Percentiles rank a stretch among this genome's conserved stretches.
These are phyloP conservation scores for Amphimallon solstitiale DNA, from an alignment of 2,888 invertebrate genomes.

Conservation along the genomic window DNA sequence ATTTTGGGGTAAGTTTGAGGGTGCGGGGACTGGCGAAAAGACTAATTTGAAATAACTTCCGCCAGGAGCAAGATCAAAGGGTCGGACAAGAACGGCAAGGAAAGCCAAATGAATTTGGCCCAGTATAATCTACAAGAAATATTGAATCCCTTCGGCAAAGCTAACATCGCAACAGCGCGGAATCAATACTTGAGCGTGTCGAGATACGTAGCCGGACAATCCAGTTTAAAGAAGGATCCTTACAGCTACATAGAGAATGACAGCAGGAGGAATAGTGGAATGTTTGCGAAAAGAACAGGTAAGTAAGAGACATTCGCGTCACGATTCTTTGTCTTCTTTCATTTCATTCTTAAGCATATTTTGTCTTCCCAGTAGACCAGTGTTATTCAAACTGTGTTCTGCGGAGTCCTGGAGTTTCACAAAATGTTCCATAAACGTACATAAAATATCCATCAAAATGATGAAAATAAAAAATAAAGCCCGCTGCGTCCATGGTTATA, in stretches of 20 bases:
- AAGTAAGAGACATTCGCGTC: neutral
- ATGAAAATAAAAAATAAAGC: too few species aligned
- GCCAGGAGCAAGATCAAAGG: constrained; percentile 57
- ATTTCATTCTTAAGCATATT: too few species aligned
- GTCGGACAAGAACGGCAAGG: constrained; percentile 56
- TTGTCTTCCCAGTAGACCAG: too few species aligned
- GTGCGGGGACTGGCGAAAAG: too few species aligned
- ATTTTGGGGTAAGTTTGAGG: constrained; percentile 76
- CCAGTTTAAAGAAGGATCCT: constrained; percentile 53
- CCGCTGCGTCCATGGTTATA: too few species aligned
- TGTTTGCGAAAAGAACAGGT: constrained; percentile 45
- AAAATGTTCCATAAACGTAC: too few species aligned
- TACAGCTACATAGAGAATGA: constrained; percentile 50
- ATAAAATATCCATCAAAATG: too few species aligned
- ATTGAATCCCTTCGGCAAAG: constrained; percentile 59
- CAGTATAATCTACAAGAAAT: constrained; percentile 64
- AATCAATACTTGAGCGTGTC: constrained; percentile 82
- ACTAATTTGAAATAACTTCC: constrained; percentile 33
- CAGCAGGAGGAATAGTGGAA: constrained; percentile 50
- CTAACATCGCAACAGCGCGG: constrained; percentile 67
- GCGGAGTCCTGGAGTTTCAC: too few species aligned
- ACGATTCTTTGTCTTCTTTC: too few species aligned
- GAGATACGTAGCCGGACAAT: constrained; percentile 78
- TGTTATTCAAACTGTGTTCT: too few species aligned
- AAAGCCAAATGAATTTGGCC: constrained; percentile 64